Evolutionary conservation across 2,888 invertebrate species (phyloP), one percentile per base, ranked within the genome.

Genomic region (Rutpela maculata): DNA sequence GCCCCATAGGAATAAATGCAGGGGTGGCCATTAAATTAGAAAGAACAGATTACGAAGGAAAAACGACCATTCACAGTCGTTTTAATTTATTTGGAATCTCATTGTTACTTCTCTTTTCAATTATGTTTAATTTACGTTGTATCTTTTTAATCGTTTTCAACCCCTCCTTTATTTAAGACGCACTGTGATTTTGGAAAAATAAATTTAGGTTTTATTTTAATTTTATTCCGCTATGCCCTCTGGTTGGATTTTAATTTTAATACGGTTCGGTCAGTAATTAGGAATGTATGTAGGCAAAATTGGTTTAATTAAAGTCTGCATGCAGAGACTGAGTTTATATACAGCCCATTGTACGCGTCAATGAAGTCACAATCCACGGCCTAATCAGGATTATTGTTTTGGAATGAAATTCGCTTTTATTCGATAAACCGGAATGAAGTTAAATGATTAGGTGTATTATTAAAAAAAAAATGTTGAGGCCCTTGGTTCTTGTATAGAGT

Each of bases 81-180:
- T 62, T 62, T 62, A 62, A 62, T 62, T 62, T 62, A 62, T 26
- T 62, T 62, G 12, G 15, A n/a, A n/a, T 62, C 26, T 26, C 60
- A 26, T 22, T n/a, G 60, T 26, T 26, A 26, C 6, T 26, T 22
- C 26, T 62, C 12, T 26, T 60, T 60, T 62, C 60, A 62, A 62
- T 62, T 62, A 31, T 22, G 31, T 62, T 62, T 62, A 7, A 62
- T 62, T 62, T 62, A 62, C 26, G 31, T 12, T 62, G 60, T 62
- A 62, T 31, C 22, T n/a, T 26, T 62, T n/a, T 62, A 62, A 62
- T n/a, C 60, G 60, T n/a, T 31, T n/a, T 15, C 50, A 50, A n/a
- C 50, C n/a, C 50, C 15, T n/a, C 15, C 50, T 50, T 50, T 50
- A n/a, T 50, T 15, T 50, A 50, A n/a, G 50, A 50, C 6, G 12